Base-by-base conservation (phyloP, 2,797 vertebrate species). In the Anguilla marmorata region DNA sequence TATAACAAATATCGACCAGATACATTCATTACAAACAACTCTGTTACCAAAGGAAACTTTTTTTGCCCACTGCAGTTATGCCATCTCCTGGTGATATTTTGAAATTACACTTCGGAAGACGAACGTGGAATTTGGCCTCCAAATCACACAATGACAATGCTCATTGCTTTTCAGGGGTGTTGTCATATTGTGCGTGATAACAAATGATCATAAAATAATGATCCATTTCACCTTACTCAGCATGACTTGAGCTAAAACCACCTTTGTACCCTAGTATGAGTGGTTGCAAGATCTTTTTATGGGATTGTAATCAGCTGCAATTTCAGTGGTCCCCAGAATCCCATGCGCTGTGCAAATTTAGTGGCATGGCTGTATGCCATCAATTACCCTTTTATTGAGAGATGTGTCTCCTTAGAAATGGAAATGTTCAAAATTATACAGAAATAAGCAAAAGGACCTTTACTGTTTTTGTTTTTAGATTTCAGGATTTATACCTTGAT, bases 31-130 rank as follows among this genome's bases (percentile, higher is more conserved):
- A 30, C 30, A 9, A 12, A 52, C 1, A 9, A 52, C 52, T 52
- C 7, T 37, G 21, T 66, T 24, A 66, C 30, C 3, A 12, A 48
- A 4, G 33, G 76, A 24, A 80, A 7, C 21, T 8, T 37, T 37
- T 41, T 79, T 12, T 41, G 1, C 14, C 37, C 33, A 48, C 11
- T 82, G 21, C n/a, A n/a, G 45, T 50, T 48, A 48, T 33, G 16
- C 79, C 79, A 82, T 82, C 79, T 82, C 19, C 41, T 82, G 79
- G 79, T 24, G 79, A 48, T 48, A 24, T n/a, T n/a, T n/a, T 6
- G 21, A 82, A 48, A 82, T 50, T 24, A 50, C 79, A 82, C 16
- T 50, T 76, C 21, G 72, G 3, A 19, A 76, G 14, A 3, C 1
- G 27, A 50, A 82, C n/a, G 41, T 48, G n/a, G 33, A 79, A 79